Evolutionary conservation across 1,140 invertebrate genomes (phyloP).

Genomic region (Lerema accius): DNA sequence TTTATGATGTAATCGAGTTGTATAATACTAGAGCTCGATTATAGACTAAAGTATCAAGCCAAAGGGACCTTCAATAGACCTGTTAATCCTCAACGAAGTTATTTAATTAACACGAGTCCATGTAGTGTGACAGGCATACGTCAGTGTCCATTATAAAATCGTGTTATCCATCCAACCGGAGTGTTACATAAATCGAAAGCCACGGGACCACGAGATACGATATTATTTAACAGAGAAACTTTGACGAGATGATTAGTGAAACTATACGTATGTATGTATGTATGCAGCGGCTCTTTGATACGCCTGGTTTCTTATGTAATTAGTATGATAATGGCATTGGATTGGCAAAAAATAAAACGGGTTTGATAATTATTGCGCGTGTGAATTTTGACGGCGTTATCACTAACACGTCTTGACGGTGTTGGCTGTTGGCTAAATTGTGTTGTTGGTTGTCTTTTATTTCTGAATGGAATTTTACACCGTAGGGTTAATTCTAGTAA

Average conservation of each 20-base stretch:
- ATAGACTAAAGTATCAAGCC: background rate
- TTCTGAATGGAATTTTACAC: too few relatives aligned
- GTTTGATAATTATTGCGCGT: background rate
- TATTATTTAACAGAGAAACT: constrained; percentile 38
- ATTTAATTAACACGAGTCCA: constrained; percentile 20
- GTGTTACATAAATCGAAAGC: constrained; percentile 36
- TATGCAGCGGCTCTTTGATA: constrained; percentile 23
- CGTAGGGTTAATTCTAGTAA: too few relatives aligned
- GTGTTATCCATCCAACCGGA: constrained; percentile 20
- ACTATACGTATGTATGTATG: constrained; percentile 9
- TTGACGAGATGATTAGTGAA: constrained; percentile 32
- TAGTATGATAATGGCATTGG: constrained; percentile 20
- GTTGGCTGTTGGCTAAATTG: too few relatives aligned
- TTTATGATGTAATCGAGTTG: too few relatives aligned
- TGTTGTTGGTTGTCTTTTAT: too few relatives aligned
- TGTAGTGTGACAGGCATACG: constrained; percentile 31
- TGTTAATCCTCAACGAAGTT: constrained; percentile 1
- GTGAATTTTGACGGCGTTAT: background rate
- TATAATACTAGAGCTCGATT: too few relatives aligned
- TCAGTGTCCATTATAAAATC: constrained; percentile 33
- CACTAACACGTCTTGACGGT: background rate
- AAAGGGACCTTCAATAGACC: background rate
- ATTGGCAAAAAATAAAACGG: constrained; percentile 16
- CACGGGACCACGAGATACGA: constrained; percentile 22
- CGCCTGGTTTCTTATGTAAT: constrained; percentile 21